Conservation (phyloP, 2,888 invertebrate species). For the Diadegma fenestrale region DNA sequence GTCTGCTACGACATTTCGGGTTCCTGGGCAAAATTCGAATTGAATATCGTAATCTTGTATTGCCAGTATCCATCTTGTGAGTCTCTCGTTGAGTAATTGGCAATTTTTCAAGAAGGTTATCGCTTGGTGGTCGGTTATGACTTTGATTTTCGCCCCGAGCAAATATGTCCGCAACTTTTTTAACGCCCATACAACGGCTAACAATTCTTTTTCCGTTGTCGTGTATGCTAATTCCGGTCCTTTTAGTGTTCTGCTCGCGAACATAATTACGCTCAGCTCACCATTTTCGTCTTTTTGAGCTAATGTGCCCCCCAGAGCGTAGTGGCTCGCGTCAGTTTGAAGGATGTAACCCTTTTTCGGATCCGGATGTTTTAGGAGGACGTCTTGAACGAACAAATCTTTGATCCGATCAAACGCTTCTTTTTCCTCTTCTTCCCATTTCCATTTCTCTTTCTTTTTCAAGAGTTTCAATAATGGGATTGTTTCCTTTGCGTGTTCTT, state of each 20-base stretch:
- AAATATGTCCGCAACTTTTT: constrained; percentile 6
- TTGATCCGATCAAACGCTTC: too few species aligned
- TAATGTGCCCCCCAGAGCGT: not conserved
- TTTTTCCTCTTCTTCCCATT: too few species aligned
- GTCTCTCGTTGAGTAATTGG: not conserved
- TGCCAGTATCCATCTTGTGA: constrained; percentile 20
- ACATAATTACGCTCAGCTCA: not conserved
- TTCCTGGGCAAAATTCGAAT: constrained; percentile 20
- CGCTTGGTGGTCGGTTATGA: constrained; percentile 13
- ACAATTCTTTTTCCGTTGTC: constrained; percentile 23
- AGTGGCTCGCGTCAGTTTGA: too few species aligned
- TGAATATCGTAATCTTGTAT: not conserved
- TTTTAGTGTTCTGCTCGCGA: constrained; percentile 3
- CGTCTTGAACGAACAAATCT: too few species aligned
- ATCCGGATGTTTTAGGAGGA: too few species aligned
- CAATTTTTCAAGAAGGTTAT: constrained; percentile 1
- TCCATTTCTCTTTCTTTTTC: too few species aligned
- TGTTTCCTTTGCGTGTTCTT: too few species aligned
- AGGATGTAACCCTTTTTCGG: too few species aligned
- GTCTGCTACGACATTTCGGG: constrained; percentile 7
- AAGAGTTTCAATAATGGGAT: too few species aligned
- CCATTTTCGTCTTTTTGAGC: not conserved
- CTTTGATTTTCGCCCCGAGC: not conserved
- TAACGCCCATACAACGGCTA: constrained; percentile 13
- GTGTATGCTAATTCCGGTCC: not conserved